phyloP scores from a whole-genome alignment of 2,888 invertebrate genomes.

The Nezara viridula region DNA sequence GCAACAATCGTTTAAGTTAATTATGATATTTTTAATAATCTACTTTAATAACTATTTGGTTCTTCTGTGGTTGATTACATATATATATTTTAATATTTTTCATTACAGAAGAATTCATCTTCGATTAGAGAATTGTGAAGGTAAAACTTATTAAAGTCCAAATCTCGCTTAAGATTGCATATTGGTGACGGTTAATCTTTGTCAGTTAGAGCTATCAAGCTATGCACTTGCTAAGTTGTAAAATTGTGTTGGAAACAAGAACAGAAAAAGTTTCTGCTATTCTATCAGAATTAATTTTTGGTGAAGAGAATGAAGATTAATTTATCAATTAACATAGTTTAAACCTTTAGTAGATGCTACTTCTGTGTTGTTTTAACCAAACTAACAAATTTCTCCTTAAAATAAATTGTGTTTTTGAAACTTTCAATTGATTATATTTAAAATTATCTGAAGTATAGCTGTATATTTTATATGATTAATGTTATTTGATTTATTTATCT shows the following conservation, averaged over 20 bases:
- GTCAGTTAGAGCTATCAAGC: background rate
- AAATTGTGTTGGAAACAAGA: background rate
- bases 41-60: background rate
- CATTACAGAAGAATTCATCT: conserved; percentile 1
- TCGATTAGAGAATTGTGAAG: background rate
- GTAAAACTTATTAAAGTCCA: background rate
- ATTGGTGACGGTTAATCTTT: conserved; percentile 19
- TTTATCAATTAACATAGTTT: background rate
- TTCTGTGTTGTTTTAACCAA: background rate
- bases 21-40: background rate
- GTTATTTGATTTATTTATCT: background rate
- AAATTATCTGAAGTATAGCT: background rate
- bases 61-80: conserved; percentile 16
- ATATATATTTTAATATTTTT: conserved; percentile 17
- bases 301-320: conserved; percentile 3
- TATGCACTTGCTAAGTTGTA: conserved; percentile 1
- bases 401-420: conserved; percentile 7
- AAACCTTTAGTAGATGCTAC: background rate
- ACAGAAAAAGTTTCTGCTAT: background rate
- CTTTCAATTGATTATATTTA: background rate
- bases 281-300: background rate
- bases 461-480: background rate
- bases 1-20: background rate
- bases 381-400: background rate
- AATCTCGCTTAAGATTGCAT: conserved; percentile 10